Evolutionary conservation across 2,888 invertebrate species (phyloP), one percentile per base, ranked within the genome.

Genomic region (Luperina nickerlii): DNA sequence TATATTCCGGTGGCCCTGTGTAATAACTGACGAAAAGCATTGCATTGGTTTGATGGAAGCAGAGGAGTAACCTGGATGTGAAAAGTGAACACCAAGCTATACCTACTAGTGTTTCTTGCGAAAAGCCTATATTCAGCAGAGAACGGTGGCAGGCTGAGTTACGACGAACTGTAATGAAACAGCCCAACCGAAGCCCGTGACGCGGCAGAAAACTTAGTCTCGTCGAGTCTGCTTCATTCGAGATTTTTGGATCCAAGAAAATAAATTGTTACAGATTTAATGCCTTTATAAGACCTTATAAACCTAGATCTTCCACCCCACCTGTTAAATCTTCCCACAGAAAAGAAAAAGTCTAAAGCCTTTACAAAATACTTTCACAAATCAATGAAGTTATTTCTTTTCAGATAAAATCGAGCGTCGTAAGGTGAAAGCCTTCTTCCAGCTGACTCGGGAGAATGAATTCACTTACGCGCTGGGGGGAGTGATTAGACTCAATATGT

Each of bases 401-500:
- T 66, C 94, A 96, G 96, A 92, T 84, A 94, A 93, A 89, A 87
- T 91, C 18, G 93, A 95, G 76, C 94, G 94, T 15, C 93, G 96
- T 3, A 93, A 94, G 83, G 87, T 95, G 32, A 96, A 96, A 82
- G 95, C 96, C 2, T 95, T 96, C 80, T 94, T 94, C 73, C 94
- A 94, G 83, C 84, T 96, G 83, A 95, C 95, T 0, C 89, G 92
- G 8, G 95, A 96, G 81, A 94, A 92, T 54, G 94, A 95, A 76
- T 96, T 96, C 76, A 90, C 92, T 20, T 96, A 95, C 89, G 92
- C 94, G 3, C 88, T 96, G 20, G 94, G 93, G 83, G 95, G 95
- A 0, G 92, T 96, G 66, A 93, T 96, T 77, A 92, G 92, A 54
- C 92, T 96, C 15, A 93, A 96, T 79, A 96, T 96, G 96, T 94